Evolutionary conservation across 2,888 invertebrate species (phyloP).

Genomic region (Pharmacophagus antenor): DNA sequence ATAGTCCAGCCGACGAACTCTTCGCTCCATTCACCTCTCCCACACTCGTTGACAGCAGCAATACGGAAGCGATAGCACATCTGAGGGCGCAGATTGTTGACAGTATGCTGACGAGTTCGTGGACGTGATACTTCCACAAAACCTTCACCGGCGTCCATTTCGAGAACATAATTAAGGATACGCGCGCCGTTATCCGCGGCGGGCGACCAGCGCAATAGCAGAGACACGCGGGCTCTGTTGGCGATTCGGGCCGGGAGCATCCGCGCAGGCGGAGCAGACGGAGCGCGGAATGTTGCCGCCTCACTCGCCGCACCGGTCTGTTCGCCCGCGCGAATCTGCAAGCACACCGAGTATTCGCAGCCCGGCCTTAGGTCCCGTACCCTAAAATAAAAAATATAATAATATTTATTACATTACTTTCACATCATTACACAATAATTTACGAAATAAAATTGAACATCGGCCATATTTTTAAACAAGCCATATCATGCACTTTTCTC

Average conservation of each 20-base stretch:
- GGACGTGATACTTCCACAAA: slow-evolving; percentile 88
- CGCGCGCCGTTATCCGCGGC: slow-evolving; percentile 90
- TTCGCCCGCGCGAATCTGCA: slow-evolving; percentile 88
- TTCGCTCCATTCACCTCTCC: slow-evolving; percentile 87
- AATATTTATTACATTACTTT: not conserved
- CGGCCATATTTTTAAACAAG: too few relatives aligned
- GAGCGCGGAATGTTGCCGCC: slow-evolving; percentile 89
- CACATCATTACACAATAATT: too few relatives aligned
- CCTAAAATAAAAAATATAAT: slow-evolving; percentile 45
- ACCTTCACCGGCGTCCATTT: slow-evolving; percentile 87
- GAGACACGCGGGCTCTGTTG: slow-evolving; percentile 85
- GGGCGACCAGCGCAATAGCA: slow-evolving; percentile 86
- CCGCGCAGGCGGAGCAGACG: slow-evolving; percentile 89
- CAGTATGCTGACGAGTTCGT: slow-evolving; percentile 87
- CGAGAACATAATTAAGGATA: slow-evolving; percentile 87
- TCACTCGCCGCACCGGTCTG: slow-evolving; percentile 88
- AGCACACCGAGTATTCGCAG: slow-evolving; percentile 91
- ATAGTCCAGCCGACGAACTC: slow-evolving; percentile 86
- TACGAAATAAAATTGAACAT: too few relatives aligned
- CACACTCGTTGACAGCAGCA: slow-evolving; percentile 90
- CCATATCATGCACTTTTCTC: too few relatives aligned
- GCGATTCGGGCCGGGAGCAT: slow-evolving; percentile 87
- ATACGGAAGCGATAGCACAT: slow-evolving; percentile 91
- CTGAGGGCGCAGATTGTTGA: slow-evolving; percentile 88
- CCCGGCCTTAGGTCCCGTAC: slow-evolving; percentile 93